A percentile compares a stretch with the other conserved stretches of the same genome.
These are phyloP conservation scores for Polyergus mexicanus DNA, from an alignment of 1,140 invertebrate species.

Conservation along the genomic window DNA sequence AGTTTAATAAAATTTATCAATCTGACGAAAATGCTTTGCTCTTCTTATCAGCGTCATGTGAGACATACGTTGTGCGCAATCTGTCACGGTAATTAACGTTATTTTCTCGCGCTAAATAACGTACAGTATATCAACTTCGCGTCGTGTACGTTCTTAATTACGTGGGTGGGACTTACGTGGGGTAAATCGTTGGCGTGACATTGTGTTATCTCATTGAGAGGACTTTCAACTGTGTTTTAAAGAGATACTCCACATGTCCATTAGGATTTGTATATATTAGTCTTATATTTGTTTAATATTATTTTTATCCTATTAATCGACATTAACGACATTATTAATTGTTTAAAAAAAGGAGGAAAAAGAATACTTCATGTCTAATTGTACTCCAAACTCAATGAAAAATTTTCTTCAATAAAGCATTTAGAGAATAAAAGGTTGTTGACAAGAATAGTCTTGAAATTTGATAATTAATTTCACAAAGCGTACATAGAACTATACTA, in stretches of 20 bases:
- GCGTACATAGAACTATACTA: not conserved
- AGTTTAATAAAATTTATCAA: no score
- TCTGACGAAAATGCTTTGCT: not conserved
- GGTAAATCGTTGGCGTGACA: slow-evolving; percentile 7
- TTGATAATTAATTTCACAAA: slow-evolving; percentile 36
- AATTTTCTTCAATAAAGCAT: not conserved
- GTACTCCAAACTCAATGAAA: not conserved
- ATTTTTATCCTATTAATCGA: not conserved
- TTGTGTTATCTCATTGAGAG: slow-evolving; percentile 25
- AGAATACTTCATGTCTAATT: not conserved
- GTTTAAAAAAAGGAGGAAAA: not conserved
- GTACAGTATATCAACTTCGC: not conserved
- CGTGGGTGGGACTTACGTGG: not conserved
- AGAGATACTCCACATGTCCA: not conserved
- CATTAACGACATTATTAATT: not conserved
- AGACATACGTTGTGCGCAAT: not conserved
- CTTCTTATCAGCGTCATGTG: not conserved
- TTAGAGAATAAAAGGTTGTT: not conserved
- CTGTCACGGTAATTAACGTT: slow-evolving; percentile 37
- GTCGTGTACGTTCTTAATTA: slow-evolving; percentile 33
- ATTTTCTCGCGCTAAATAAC: slow-evolving; percentile 23
- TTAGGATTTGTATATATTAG: not conserved
- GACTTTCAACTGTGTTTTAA: not conserved
- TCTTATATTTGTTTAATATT: not conserved
- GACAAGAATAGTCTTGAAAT: slow-evolving; percentile 8